Percentiles rank a stretch among this genome's conserved stretches.
Conservation (phyloP, 2,888 invertebrate genomes). For the Chloroclysta siterata region DNA sequence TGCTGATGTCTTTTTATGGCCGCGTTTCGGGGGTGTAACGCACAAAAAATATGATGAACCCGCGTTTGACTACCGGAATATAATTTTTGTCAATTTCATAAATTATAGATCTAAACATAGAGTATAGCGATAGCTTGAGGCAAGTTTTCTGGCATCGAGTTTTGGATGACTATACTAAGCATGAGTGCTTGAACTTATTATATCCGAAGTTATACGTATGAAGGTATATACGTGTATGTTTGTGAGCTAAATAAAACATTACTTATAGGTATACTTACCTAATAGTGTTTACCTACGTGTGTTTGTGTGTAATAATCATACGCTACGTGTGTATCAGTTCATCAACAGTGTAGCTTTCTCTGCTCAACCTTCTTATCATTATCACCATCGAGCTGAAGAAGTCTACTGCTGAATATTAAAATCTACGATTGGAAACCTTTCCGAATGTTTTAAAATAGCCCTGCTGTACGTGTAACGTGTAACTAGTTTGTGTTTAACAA, state of each 20-base stretch:
- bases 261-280: no score
- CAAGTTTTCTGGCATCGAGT: conserved; percentile 42
- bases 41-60: conserved; percentile 77
- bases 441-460: no score
- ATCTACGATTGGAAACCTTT: no score
- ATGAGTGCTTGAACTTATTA: background rate
- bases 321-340: background rate
- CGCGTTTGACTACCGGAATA: conserved; percentile 83
- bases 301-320: background rate
- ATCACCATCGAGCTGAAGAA: no score
- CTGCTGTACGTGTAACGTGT: no score
- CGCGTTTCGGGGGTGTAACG: conserved; percentile 67
- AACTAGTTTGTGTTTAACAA: no score
- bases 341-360: no score
- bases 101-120: conserved; percentile 72
- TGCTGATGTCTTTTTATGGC: conserved; percentile 74
- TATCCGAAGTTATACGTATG: background rate
- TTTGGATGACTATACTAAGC: conserved; percentile 11
- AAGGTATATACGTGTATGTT: background rate
- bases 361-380: no score
- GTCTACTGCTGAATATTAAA: no score
- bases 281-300: background rate
- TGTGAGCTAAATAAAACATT: no score
- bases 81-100: conserved; percentile 83
- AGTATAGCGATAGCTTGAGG: conserved; percentile 72